phyloP scores from a whole-genome alignment of 2,113 vertebrate species.

The Solenodon paradoxus region DNA sequence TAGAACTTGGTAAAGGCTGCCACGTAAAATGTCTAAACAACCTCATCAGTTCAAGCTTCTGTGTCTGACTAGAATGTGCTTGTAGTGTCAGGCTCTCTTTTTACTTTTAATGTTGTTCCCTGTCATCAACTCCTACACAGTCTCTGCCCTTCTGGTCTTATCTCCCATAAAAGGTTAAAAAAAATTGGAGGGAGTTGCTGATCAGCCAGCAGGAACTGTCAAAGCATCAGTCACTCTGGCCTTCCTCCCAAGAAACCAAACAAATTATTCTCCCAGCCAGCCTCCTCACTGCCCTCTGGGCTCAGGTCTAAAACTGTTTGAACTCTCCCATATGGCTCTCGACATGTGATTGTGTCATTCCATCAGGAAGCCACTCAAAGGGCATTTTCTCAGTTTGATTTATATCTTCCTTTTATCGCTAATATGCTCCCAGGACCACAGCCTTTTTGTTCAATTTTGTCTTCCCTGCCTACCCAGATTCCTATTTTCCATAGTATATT shows the following conservation, averaged over 20 bases:
- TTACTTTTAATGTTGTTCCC: slow-evolving; percentile 6
- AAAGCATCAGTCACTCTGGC: slow-evolving; percentile 65
- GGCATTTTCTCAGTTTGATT: slow-evolving; percentile 73
- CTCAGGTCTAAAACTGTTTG: slow-evolving; percentile 72
- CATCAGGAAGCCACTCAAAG: slow-evolving; percentile 66
- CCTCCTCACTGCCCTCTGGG: slow-evolving; percentile 69
- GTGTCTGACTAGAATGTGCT: slow-evolving; percentile 3
- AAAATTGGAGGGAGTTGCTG: slow-evolving; percentile 69
- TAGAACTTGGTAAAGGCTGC: not conserved
- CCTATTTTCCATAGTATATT: not conserved
- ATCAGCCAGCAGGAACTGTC: slow-evolving; percentile 77
- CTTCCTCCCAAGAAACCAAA: slow-evolving; percentile 79
- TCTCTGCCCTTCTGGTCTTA: slow-evolving; percentile 55
- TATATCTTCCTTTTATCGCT: slow-evolving; percentile 74
- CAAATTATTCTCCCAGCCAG: slow-evolving; percentile 74
- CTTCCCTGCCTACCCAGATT: not conserved
- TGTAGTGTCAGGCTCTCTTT: slow-evolving; percentile 9
- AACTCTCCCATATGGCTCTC: slow-evolving; percentile 76
- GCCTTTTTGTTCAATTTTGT: slow-evolving; percentile 15
- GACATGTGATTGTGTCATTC: slow-evolving; percentile 59
- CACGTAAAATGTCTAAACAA: not conserved
- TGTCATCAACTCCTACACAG: slow-evolving; percentile 29
- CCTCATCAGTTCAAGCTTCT: not conserved
- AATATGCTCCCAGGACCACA: not conserved
- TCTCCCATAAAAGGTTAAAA: slow-evolving; percentile 75